Evolutionary conservation across 2,888 invertebrate genomes (phyloP), one percentile per base, ranked within the genome.

Genomic region (Sthenelais limicola): DNA sequence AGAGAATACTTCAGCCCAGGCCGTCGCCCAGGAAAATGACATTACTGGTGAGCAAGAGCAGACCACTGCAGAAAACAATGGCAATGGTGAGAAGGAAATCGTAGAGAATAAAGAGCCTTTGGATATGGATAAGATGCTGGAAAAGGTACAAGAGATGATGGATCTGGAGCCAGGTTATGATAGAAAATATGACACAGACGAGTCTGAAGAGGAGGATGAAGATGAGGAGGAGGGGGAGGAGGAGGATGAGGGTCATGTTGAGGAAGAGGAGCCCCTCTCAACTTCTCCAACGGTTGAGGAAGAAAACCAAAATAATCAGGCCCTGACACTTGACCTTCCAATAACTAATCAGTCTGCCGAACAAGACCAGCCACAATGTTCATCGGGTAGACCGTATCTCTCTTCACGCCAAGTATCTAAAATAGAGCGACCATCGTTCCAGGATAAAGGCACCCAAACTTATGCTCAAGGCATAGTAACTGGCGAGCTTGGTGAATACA

Each of bases 91-190:
- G n/a, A n/a, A n/a, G n/a, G n/a, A 9, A 43, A 43, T 43, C 9
- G 18, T 43, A 43, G 43, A 43, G 30, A 24, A 62, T 24, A 62
- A 62, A 43, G 62, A n/a, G n/a, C n/a, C n/a, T n/a, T n/a, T 62
- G 3, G 24, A 62, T 21, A 38, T 62, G 62, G 62, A 38, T 1
- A 38, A 9, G 26, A 62, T 62, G 62, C 62, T 62, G 1, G 43
- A 24, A 4, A 33, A 28, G 15, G 38, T 62, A 3, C 3, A 62
- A 21, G 38, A 35, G 21, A 35, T 62, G 35, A 62, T 62, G 21
- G 38, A 21, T 38, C 18, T 35, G 4, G 24, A 15, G 4, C 62
- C 62, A 3, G 38, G 43, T 1, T 35, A n/a, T 38, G 62, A 62
- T 9, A 28, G 32, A 28, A 3, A 62, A 2, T 35, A n/a, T 38